Percentiles rank a stretch among this genome's conserved stretches.
Conservation (phyloP, 2,888 invertebrate genomes). For the Hydrotaea diabolus region DNA sequence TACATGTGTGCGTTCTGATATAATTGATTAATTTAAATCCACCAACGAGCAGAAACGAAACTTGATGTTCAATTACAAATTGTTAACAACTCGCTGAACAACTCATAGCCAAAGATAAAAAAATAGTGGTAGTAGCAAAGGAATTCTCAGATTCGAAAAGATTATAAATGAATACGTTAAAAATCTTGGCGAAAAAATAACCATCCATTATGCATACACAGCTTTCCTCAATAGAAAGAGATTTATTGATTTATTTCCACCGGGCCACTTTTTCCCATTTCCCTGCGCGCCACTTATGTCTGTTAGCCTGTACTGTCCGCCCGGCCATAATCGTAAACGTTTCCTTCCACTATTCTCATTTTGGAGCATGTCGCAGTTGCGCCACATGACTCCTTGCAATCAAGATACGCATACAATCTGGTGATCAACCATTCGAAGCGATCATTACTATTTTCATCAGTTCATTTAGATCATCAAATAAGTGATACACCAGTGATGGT, state of each 20-base stretch:
- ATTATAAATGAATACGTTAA: constrained; percentile 30
- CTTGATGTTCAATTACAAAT: constrained; percentile 48
- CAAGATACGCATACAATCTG: constrained; percentile 27
- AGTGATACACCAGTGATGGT: not conserved
- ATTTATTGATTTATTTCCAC: constrained; percentile 27
- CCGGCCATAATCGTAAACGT: constrained; percentile 26
- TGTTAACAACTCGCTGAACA: constrained; percentile 59
- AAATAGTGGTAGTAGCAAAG: not conserved
- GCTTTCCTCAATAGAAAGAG: not conserved
- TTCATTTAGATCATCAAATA: constrained; percentile 53
- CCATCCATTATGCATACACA: constrained; percentile 13
- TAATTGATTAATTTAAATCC: constrained; percentile 60
- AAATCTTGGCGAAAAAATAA: not conserved
- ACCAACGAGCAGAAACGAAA: constrained; percentile 33
- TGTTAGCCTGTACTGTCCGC: not conserved
- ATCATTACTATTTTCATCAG: constrained; percentile 50
- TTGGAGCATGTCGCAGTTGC: not conserved
- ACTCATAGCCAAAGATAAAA: constrained; percentile 43
- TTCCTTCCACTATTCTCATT: constrained; percentile 20
- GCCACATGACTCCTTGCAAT: constrained; percentile 31
- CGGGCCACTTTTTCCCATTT: constrained; percentile 10
- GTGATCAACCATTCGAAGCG: constrained; percentile 32
- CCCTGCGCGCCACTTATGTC: not conserved
- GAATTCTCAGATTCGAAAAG: constrained; percentile 13
- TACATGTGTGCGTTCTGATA: constrained; percentile 50